Conservation (phyloP, 2,797 vertebrate species). For the Falco berigora region DNA sequence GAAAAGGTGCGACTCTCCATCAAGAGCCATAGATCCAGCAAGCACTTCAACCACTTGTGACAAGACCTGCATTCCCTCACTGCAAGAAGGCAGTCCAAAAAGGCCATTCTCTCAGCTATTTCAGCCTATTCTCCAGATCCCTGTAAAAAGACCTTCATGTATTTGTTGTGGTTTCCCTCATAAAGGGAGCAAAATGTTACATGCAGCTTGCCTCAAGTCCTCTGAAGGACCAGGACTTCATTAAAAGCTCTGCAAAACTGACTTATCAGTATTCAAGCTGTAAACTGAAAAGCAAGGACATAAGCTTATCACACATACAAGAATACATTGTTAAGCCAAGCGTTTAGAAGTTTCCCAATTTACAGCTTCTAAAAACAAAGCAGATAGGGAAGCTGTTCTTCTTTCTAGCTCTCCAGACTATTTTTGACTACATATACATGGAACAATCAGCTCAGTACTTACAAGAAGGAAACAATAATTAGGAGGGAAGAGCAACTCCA, state of each 20-base stretch:
- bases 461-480: not conserved
- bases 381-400: not conserved
- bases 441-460: not conserved
- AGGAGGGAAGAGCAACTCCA: not conserved
- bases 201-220: not conserved
- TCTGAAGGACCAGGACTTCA: not conserved
- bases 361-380: not conserved
- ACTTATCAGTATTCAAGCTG: not conserved
- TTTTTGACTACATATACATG: accelerated
- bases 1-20: not conserved
- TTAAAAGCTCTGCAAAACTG: not conserved
- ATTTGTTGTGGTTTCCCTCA: not conserved
- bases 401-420: too few species aligned
- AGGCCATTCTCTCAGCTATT: not conserved
- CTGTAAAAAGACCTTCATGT: not conserved
- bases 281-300: not conserved
- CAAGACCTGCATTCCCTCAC: not conserved
- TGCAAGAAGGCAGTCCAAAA: not conserved
- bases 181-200: not conserved
- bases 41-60: not conserved
- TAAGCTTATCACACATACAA: not conserved
- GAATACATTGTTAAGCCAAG: not conserved
- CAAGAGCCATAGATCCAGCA: not conserved
- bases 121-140: not conserved
- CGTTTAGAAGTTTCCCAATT: not conserved